These are phyloP conservation scores for Balaenoptera acutorostrata DNA, from an alignment of 2,113 vertebrate genomes.

Conservation along the genomic window DNA sequence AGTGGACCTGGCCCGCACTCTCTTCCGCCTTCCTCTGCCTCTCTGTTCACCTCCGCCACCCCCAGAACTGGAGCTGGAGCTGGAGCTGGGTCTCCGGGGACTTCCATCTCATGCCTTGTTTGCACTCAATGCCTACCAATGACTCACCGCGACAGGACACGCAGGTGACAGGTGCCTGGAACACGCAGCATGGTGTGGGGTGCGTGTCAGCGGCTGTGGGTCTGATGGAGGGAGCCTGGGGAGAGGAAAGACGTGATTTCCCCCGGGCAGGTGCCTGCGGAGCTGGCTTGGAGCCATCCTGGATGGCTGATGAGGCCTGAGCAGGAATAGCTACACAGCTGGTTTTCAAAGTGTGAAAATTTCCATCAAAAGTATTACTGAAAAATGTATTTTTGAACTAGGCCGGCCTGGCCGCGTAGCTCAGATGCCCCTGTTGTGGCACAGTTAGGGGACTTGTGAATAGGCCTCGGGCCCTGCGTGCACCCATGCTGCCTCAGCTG, in stretches of 20 bases:
- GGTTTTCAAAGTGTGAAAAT: conserved; percentile 36
- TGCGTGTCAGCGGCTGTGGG: not conserved
- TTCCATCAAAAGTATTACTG: not conserved
- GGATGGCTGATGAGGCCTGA: not conserved
- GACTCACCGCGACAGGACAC: conserved; percentile 58
- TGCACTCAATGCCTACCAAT: conserved; percentile 66
- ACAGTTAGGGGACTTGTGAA: not conserved
- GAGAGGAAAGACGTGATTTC: no score
- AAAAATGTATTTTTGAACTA: not conserved
- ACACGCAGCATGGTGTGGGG: not conserved
- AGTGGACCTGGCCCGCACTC: not conserved
- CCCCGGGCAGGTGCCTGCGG: not conserved
- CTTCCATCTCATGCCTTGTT: conserved; percentile 78
- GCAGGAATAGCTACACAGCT: not conserved
- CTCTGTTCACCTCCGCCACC: not conserved
- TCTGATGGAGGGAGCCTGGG: not conserved
- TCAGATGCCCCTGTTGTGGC: not conserved
- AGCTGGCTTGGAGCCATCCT: not conserved
- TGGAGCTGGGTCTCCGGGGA: conserved; percentile 64
- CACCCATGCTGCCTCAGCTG: not conserved
- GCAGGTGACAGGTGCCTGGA: conserved; percentile 17
- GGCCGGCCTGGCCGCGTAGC: not conserved
- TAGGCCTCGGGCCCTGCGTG: not conserved
- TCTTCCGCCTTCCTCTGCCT: conserved; percentile 2
- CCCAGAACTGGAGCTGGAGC: conserved; percentile 62